These are phyloP conservation scores for Drosophila kambysellisi DNA, from an alignment of 2,888 invertebrate genomes.

Conservation along the genomic window DNA sequence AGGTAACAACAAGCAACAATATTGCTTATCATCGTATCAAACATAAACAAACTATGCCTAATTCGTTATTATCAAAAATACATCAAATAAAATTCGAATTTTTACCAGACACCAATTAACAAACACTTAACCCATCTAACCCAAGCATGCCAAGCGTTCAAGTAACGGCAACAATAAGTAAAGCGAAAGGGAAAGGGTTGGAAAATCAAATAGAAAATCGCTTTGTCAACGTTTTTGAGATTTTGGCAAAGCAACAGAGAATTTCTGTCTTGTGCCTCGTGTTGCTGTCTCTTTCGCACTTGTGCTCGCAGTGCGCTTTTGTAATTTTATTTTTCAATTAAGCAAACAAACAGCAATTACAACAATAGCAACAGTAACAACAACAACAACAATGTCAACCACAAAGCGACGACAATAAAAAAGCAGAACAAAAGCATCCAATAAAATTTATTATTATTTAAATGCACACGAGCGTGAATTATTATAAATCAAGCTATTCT, in stretches of 20 bases:
- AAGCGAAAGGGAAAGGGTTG: background rate
- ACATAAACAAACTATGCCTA: background rate
- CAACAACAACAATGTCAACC: background rate
- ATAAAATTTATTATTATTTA: slow-evolving; percentile 13
- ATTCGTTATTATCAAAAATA: background rate
- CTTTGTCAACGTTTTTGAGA: slow-evolving; percentile 23
- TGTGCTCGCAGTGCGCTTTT: slow-evolving; percentile 13
- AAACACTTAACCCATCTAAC: slow-evolving; percentile 23
- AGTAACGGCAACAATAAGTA: slow-evolving; percentile 6
- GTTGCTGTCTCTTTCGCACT: slow-evolving; percentile 2
- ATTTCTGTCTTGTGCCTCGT: background rate
- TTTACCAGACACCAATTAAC: slow-evolving; percentile 1
- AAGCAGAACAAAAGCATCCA: slow-evolving; percentile 12
- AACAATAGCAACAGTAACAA: background rate
- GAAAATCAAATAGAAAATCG: slow-evolving; percentile 28
- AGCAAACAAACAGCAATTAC: slow-evolving; percentile 29
- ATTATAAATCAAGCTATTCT: background rate
- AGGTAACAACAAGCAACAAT: slow-evolving; percentile 29
- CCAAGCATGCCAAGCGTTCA: slow-evolving; percentile 16
- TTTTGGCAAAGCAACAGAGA: slow-evolving; percentile 39
- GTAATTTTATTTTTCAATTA: slow-evolving; percentile 60
- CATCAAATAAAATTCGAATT: background rate
- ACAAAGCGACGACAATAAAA: slow-evolving; percentile 1
- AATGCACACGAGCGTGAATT: slow-evolving; percentile 22
- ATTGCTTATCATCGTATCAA: background rate